Percentiles rank a stretch among this genome's conserved stretches.
Conservation (phyloP, 2,888 invertebrate genomes). For the Mythimna vitellina region DNA sequence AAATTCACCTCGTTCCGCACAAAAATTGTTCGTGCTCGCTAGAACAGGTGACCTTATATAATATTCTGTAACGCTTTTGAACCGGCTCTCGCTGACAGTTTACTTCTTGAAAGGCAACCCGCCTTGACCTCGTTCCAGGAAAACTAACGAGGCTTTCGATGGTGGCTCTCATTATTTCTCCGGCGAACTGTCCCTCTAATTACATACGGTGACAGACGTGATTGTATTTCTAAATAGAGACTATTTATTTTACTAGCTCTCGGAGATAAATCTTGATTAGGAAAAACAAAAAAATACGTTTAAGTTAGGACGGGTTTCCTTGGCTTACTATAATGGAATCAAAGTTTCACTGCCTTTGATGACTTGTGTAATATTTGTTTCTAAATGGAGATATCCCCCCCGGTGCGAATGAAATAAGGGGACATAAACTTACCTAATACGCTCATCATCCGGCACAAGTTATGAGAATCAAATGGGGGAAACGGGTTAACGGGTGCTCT, state of each 20-base stretch:
- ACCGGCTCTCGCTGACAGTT: constrained; percentile 62
- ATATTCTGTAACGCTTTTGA: constrained; percentile 59
- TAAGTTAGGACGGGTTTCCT: neutral
- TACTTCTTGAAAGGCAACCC: constrained; percentile 62
- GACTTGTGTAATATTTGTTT: constrained; percentile 46
- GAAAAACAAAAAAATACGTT: constrained; percentile 33
- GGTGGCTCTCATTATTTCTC: constrained; percentile 77
- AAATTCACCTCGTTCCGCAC: constrained; percentile 30
- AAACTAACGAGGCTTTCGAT: constrained; percentile 81
- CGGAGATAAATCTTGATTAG: constrained; percentile 46
- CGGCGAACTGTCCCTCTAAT: constrained; percentile 77
- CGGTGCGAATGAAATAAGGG: constrained; percentile 38
- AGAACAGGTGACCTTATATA: constrained; percentile 51
- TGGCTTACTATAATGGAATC: constrained; percentile 21
- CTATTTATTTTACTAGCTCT: constrained; percentile 49
- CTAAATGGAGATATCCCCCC: constrained; percentile 26
- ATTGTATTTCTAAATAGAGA: constrained; percentile 73
- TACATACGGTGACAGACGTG: constrained; percentile 74
- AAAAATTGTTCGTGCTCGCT: constrained; percentile 44
- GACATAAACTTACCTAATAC: constrained; percentile 45
- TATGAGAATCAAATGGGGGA: constrained; percentile 44
- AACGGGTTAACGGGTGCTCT: constrained; percentile 41
- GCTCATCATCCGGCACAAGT: constrained; percentile 47
- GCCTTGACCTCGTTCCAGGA: constrained; percentile 75
- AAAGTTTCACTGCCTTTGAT: constrained; percentile 40